Evolutionary conservation across 2,113 vertebrate genomes (phyloP).

Genomic region (Bucco capensis): DNA sequence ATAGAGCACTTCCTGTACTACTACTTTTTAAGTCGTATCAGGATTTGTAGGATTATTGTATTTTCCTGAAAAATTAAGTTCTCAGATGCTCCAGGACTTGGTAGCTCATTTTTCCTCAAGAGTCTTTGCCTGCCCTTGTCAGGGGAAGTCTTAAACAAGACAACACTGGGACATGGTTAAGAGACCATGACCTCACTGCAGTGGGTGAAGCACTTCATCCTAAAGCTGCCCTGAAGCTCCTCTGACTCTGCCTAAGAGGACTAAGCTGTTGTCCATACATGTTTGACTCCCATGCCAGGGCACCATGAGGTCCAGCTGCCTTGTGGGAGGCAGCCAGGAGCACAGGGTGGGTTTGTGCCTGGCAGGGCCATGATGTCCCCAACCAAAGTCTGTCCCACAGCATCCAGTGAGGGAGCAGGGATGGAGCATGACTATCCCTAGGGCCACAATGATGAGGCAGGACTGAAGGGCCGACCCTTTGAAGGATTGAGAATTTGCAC

Average conservation of each 20-base stretch:
- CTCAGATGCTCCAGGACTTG: background rate
- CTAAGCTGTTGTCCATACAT: background rate
- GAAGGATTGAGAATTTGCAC: background rate
- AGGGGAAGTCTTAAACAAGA: background rate
- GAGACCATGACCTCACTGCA: background rate
- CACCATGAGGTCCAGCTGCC: background rate
- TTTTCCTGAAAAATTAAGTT: background rate
- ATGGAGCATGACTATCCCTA: background rate
- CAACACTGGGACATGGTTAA: rapidly evolving
- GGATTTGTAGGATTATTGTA: background rate
- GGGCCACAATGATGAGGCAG: background rate
- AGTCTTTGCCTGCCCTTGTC: background rate
- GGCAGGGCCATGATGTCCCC: background rate
- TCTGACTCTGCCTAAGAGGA: background rate
- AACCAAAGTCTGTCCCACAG: background rate
- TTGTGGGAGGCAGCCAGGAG: background rate
- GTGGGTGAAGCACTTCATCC: background rate
- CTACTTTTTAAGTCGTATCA: background rate
- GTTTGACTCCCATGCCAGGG: background rate
- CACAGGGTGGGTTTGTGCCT: background rate
- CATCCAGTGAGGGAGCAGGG: background rate
- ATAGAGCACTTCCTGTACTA: background rate
- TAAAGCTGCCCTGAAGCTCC: background rate
- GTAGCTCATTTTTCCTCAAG: background rate
- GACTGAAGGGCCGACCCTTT: background rate